Percentiles rank a stretch among this genome's conserved stretches.
phyloP scores from a whole-genome alignment of 2,888 invertebrate genomes.

The Clistopyga incitator region DNA sequence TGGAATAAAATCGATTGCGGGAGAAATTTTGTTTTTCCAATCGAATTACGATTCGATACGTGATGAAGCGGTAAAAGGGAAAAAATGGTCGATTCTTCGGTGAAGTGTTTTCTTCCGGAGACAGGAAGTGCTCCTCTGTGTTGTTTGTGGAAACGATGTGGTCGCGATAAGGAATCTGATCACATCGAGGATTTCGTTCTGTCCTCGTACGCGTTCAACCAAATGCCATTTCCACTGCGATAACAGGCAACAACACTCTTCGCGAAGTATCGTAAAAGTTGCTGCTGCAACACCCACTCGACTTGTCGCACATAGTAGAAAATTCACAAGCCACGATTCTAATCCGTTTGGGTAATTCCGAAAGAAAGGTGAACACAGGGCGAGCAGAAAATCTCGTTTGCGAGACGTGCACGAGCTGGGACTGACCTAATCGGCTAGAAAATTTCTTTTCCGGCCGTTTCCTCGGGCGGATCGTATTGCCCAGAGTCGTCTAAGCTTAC shows the following conservation, averaged over 20 bases:
- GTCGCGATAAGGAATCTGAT: constrained; percentile 10
- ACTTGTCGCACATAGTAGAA: constrained; percentile 11
- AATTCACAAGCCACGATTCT: constrained; percentile 23
- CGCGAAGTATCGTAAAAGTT: constrained; percentile 17
- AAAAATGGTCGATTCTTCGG: constrained; percentile 6
- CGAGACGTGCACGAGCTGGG: constrained; percentile 49
- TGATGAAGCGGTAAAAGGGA: neutral
- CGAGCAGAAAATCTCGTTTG: constrained; percentile 69
- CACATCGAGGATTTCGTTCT: constrained; percentile 7
- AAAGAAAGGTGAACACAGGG: constrained; percentile 42
- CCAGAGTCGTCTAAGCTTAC: constrained; percentile 27
- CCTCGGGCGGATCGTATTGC: constrained; percentile 8
- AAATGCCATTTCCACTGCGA: constrained; percentile 48
- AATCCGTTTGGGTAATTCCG: constrained; percentile 34
- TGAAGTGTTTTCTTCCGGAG: neutral
- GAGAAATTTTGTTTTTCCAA: neutral
- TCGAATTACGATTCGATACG: neutral
- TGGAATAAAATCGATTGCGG: neutral
- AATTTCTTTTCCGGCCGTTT: constrained; percentile 69
- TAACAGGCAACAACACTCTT: constrained; percentile 1
- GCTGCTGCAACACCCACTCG: neutral
- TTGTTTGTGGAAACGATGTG: neutral
- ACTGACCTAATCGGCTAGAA: constrained; percentile 72
- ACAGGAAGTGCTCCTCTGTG: neutral
- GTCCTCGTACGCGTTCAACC: constrained; percentile 17